Evolutionary conservation across 2,113 vertebrate species (phyloP).

Genomic region (Alexandromys fortis): DNA sequence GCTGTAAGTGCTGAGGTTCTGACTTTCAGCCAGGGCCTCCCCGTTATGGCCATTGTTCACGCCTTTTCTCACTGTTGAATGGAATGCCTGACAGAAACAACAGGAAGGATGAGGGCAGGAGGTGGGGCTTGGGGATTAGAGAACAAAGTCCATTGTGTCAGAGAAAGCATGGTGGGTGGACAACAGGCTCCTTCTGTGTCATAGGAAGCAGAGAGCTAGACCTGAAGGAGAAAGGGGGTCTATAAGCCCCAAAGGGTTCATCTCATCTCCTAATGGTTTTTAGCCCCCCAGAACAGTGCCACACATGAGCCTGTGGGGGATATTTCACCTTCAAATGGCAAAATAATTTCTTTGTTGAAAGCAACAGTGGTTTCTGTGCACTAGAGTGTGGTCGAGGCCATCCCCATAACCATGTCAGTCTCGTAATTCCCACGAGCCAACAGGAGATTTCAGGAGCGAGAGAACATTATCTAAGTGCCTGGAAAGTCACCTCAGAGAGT

Average conservation of each 20-base stretch:
- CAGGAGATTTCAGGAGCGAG: not conserved
- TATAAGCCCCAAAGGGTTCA: not conserved
- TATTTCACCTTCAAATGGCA: not conserved
- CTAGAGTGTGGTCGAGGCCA: not conserved
- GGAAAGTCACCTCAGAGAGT: too few relatives aligned
- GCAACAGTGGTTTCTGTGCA: not conserved
- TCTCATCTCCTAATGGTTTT: not conserved
- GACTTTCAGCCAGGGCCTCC: fast-evolving
- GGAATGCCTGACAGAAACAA: not conserved
- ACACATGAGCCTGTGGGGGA: not conserved
- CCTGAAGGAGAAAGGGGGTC: not conserved
- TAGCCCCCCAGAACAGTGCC: not conserved
- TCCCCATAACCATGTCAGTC: not conserved
- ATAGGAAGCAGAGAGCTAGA: not conserved
- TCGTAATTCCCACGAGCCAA: not conserved
- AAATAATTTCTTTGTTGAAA: not conserved
- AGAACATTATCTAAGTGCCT: not conserved
- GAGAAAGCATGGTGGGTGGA: not conserved
- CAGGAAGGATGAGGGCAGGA: not conserved
- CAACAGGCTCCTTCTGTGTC: not conserved
- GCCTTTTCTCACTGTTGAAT: not conserved
- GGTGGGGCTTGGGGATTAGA: not conserved
- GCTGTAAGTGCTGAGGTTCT: fast-evolving
- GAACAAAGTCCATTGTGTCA: not conserved
- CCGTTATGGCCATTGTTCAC: not conserved